Evolutionary conservation across 2,888 invertebrate species (phyloP).

Genomic region (Uropetala carovei): DNA sequence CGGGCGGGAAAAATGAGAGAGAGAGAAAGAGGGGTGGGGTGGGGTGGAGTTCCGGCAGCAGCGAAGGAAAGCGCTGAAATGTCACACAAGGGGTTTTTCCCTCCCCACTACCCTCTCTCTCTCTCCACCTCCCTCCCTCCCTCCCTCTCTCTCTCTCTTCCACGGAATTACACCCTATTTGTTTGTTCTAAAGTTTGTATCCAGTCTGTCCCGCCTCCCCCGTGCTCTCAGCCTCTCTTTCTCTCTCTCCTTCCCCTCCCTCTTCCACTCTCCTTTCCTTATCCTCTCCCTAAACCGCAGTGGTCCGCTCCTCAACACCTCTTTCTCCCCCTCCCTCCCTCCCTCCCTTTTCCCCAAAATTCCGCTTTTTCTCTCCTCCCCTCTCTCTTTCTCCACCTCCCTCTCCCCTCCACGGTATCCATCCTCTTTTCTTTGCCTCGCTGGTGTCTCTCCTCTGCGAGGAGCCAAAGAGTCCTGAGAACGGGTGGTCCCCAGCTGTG

Average conservation of each 20-base stretch:
- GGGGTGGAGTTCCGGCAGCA: constrained; percentile 21
- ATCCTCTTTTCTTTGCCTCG: neutral
- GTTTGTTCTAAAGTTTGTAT: constrained; percentile 32
- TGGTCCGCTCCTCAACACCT: constrained; percentile 8
- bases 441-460: constrained; percentile 18
- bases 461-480: neutral
- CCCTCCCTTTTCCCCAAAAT: no score
- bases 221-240: neutral
- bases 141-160: neutral
- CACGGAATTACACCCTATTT: constrained; percentile 35
- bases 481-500: constrained; percentile 32
- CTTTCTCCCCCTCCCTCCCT: neutral
- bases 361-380: neutral
- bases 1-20: neutral
- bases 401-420: neutral
- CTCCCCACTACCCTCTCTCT: neutral
- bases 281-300: neutral
- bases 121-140: neutral
- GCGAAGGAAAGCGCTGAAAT: constrained; percentile 32
- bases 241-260: neutral
- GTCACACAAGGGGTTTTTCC: neutral
- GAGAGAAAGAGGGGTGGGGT: neutral
- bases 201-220: constrained; percentile 6
- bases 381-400: neutral
- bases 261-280: no score